These are phyloP conservation scores for Armadillidium nasatum DNA, from an alignment of 1,140 invertebrate species.

Conservation along the genomic window DNA sequence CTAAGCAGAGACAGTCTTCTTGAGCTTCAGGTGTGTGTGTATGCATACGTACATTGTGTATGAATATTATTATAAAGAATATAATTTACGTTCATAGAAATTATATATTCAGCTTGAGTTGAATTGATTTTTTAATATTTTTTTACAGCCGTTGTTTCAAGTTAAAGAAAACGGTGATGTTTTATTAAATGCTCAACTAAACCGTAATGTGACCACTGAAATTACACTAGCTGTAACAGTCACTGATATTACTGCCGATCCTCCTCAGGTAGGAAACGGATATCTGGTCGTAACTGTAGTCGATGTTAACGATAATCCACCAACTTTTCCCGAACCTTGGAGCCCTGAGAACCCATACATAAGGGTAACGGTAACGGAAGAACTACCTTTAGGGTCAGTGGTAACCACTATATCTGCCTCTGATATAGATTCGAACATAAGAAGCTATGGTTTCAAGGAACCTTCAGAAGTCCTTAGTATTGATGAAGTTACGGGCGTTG, in stretches of 20 bases:
- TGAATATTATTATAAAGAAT: too few relatives aligned
- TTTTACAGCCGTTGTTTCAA: slow-evolving; percentile 66
- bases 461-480: slow-evolving; percentile 32
- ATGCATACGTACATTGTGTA: too few relatives aligned
- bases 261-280: slow-evolving; percentile 67
- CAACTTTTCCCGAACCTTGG: slow-evolving; percentile 66
- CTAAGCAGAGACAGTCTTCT: slow-evolving; percentile 23
- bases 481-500: slow-evolving; percentile 58
- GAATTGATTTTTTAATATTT: neutral
- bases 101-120: too few relatives aligned
- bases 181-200: slow-evolving; percentile 60
- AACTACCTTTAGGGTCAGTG: slow-evolving; percentile 72
- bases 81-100: too few relatives aligned
- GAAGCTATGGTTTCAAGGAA: slow-evolving; percentile 49
- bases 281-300: slow-evolving; percentile 78
- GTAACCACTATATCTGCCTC: slow-evolving; percentile 73
- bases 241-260: slow-evolving; percentile 70
- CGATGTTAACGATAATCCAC: slow-evolving; percentile 66
- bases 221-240: slow-evolving; percentile 72
- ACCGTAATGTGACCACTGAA: slow-evolving; percentile 66
- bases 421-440: slow-evolving; percentile 76
- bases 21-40: slow-evolving; percentile 11
- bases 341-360: slow-evolving; percentile 62
- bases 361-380: slow-evolving; percentile 68
- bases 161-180: slow-evolving; percentile 69